These are phyloP conservation scores for Alviniconcha strummeri DNA, from an alignment of 2,888 invertebrate genomes.

Conservation along the genomic window DNA sequence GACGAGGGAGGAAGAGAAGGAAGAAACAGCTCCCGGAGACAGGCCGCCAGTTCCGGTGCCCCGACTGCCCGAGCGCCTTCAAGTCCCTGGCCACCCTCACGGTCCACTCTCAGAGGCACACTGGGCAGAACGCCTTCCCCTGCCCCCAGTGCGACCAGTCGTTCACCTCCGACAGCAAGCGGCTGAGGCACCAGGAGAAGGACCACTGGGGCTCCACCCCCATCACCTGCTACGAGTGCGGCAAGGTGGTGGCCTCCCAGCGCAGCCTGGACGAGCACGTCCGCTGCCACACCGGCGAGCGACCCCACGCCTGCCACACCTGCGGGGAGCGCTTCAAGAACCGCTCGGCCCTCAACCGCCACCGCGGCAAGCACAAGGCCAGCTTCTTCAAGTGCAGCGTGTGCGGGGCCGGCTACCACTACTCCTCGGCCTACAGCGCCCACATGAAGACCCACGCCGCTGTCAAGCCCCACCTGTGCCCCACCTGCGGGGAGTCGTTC, in stretches of 20 bases:
- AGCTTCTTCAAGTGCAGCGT: conserved; percentile 5
- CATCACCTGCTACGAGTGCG: conserved; percentile 9
- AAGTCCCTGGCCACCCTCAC: not conserved
- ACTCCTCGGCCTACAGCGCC: not conserved
- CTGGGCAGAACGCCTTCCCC: conserved; percentile 13
- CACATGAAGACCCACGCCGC: not conserved
- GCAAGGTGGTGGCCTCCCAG: not conserved
- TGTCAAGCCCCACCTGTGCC: conserved; percentile 6
- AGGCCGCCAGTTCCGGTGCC: not conserved
- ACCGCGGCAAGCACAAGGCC: not conserved
- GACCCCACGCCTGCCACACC: not conserved
- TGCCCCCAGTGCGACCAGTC: conserved; percentile 7
- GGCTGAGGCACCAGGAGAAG: conserved; percentile 1
- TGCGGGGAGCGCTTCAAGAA: not conserved
- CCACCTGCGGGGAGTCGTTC: not conserved
- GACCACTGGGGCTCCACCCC: conserved; percentile 10
- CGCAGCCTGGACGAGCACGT: not conserved
- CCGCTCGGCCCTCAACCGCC: not conserved
- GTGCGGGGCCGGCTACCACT: not conserved
- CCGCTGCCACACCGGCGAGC: conserved; percentile 1
- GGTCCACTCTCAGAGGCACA: conserved; percentile 18
- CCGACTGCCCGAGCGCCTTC: not conserved
- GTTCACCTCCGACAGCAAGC: not conserved
- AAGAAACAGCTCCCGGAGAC: not conserved
- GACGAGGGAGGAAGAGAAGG: no score